Percentiles rank a stretch among this genome's conserved stretches.
These are phyloP conservation scores for Labeo rohita DNA, from an alignment of 2,113 vertebrate species.

Conservation along the genomic window DNA sequence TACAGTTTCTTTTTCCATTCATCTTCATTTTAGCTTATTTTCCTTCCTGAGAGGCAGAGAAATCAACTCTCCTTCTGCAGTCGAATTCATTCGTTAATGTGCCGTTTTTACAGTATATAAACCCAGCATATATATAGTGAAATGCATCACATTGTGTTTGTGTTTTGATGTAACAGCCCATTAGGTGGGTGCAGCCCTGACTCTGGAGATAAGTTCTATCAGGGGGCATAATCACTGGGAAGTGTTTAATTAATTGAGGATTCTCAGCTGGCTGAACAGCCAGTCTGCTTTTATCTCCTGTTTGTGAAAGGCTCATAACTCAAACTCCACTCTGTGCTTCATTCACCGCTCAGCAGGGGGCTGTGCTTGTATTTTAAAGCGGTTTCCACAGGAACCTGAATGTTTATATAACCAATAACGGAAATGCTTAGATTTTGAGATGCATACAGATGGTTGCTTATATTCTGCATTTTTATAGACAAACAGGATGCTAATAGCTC, in stretches of 20 bases:
- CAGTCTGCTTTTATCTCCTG: constrained; percentile 44
- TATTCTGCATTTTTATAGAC: not conserved
- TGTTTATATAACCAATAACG: not conserved
- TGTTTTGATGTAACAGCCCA: constrained; percentile 18
- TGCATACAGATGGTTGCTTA: not conserved
- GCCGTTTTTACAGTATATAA: not conserved
- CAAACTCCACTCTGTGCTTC: constrained; percentile 26
- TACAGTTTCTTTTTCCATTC: not conserved
- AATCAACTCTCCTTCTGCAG: not conserved
- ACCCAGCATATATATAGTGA: not conserved
- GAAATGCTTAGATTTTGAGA: not conserved
- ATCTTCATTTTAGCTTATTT: not conserved
- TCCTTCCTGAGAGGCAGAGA: not conserved
- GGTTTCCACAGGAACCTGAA: not conserved
- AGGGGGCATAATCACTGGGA: constrained; percentile 43
- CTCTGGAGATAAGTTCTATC: constrained; percentile 47
- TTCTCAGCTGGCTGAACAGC: constrained; percentile 33
- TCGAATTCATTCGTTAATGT: not conserved
- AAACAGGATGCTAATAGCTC: not conserved
- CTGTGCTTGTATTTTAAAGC: not conserved
- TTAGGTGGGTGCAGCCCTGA: constrained; percentile 15
- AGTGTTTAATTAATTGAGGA: constrained; percentile 53
- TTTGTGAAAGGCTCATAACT: constrained; percentile 46
- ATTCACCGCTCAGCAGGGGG: constrained; percentile 12
- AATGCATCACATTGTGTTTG: not conserved